Evolutionary conservation across 2,888 invertebrate genomes (phyloP), one percentile per base, ranked within the genome.

Genomic region (Cephonodes hylas): DNA sequence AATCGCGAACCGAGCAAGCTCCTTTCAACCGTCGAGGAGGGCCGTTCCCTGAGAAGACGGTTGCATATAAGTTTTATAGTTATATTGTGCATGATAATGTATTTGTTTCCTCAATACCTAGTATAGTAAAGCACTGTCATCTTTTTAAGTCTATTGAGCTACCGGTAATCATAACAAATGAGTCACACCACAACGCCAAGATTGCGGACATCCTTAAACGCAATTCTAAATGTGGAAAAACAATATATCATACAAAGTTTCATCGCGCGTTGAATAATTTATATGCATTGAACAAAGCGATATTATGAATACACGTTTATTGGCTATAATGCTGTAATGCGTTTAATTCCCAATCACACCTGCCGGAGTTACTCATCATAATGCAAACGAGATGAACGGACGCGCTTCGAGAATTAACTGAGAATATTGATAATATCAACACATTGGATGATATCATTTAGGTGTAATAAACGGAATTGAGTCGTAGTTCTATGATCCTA

Each of bases 161-260:
- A 7, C 18, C 22, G 10, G 2, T 20, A 22, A 45, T 13, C 10
- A 22, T 6, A 45, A 20, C 45, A 8, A 45, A 31, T 53, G 53
- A 53, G 8, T 53, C 53, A 31, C 31, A 20, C 23, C n/a, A n/a
- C n/a, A n/a, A 45, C 23, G 10, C 10, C 4, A 31, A 53, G 53
- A 53, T 53, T 53, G 53, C 53, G 53, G 53, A 53, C 27, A 53
- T 53, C 53, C 53, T 53, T 27, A 53, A 18, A 18, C 53, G 53
- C 4, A 53, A 27, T 31, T 10, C 31, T 38, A n/a, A 38, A 38
- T 38, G 38, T 38, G 3, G 38, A 38, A 53, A n/a, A 48, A 53
- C 31, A 53, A 53, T 53, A 53, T 27, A 53, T 53, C 53, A 53
- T 53, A 53, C 31, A 27, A 27, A 53, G 53, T 53, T 31, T 53